Evolutionary conservation across 2,797 vertebrate species (phyloP).

Genomic region (Toxotes lorentzi): DNA sequence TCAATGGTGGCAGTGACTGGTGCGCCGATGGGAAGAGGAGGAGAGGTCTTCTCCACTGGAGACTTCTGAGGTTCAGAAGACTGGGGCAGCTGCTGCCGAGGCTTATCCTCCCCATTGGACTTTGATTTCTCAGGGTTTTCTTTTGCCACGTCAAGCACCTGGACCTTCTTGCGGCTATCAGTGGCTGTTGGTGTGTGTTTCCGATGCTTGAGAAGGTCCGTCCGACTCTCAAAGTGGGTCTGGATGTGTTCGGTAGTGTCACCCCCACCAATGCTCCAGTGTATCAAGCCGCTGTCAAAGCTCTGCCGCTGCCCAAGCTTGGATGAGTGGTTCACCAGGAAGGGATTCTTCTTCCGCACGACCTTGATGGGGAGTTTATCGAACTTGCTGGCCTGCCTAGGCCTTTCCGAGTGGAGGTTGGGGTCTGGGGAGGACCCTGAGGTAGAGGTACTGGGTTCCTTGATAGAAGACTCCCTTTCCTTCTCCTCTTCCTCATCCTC

Average conservation of each 20-base stretch:
- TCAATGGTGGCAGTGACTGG: conserved; percentile 92
- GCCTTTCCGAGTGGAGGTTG: conserved; percentile 87
- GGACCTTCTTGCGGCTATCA: conserved; percentile 73
- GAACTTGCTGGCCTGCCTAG: conserved; percentile 93
- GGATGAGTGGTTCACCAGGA: conserved; percentile 90
- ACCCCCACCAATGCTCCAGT: conserved; percentile 98
- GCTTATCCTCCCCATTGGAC: conserved; percentile 55
- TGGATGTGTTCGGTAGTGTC: conserved; percentile 99
- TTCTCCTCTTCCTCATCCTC: conserved; percentile 76
- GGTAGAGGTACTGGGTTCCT: conserved; percentile 84
- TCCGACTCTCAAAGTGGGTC: conserved; percentile 96
- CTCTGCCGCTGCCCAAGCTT: conserved; percentile 93
- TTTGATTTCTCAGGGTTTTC: conserved; percentile 64
- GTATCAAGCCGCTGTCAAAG: conserved; percentile 95
- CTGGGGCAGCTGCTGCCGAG: conserved; percentile 50
- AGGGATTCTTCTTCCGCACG: conserved; percentile 94
- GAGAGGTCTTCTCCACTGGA: conserved; percentile 39
- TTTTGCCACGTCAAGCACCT: conserved; percentile 15
- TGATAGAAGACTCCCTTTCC: conserved; percentile 85
- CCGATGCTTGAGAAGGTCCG: conserved; percentile 84
- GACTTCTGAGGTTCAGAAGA: conserved; percentile 62
- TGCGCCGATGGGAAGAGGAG: conserved; percentile 60
- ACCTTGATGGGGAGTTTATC: conserved; percentile 97
- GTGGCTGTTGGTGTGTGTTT: conserved; percentile 79
- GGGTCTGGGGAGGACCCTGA: conserved; percentile 82